A percentile compares a stretch with the other conserved stretches of the same genome.
Conservation (phyloP, 1,140 invertebrate species). For the Physella acuta region DNA sequence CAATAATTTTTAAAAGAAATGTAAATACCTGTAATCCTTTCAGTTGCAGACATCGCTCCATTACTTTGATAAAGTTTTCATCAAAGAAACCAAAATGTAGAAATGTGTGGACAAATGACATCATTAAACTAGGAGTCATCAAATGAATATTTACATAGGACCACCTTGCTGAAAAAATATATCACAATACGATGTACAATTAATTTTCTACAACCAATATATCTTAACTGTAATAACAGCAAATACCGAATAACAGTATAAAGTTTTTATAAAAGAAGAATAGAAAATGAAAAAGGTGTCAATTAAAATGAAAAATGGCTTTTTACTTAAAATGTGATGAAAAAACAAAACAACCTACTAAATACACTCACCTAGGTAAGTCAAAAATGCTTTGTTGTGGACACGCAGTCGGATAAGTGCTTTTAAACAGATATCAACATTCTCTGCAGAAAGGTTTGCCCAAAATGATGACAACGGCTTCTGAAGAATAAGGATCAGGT, state of each 20-base stretch:
- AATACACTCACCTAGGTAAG: not conserved
- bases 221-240: too few species aligned
- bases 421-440: not conserved
- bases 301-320: too few species aligned
- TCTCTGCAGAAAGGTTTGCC: slow-evolving; percentile 6
- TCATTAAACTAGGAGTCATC: slow-evolving; percentile 14
- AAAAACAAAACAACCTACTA: too few species aligned
- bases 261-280: too few species aligned
- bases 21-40: slow-evolving; percentile 60
- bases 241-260: too few species aligned
- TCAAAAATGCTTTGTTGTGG: slow-evolving; percentile 4
- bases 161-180: too few species aligned
- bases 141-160: slow-evolving; percentile 17
- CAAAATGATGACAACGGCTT: slow-evolving; percentile 1
- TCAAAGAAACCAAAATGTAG: slow-evolving; percentile 10
- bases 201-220: too few species aligned
- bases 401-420: slow-evolving; percentile 2
- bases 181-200: too few species aligned
- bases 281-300: too few species aligned
- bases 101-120: slow-evolving; percentile 16
- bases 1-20: slow-evolving; percentile 66
- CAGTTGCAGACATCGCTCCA: slow-evolving; percentile 30
- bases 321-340: too few species aligned
- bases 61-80: slow-evolving; percentile 15
- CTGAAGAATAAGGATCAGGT: slow-evolving; percentile 9